phyloP scores from a whole-genome alignment of 2,797 vertebrate genomes.

The Podarcis lilfordi region DNA sequence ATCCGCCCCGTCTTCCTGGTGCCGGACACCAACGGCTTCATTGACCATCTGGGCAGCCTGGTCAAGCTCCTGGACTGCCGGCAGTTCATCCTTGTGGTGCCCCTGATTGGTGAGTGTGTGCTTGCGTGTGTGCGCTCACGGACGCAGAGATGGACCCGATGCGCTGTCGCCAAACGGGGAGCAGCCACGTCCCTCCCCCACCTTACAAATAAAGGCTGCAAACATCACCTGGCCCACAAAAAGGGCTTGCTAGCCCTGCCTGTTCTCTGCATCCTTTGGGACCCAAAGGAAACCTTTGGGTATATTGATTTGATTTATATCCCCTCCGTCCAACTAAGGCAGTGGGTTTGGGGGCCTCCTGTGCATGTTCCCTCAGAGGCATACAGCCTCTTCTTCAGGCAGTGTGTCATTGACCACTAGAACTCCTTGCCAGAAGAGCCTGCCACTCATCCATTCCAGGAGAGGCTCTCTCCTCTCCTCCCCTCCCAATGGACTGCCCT shows the following conservation, averaged over 20 bases:
- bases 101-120: constrained; percentile 91
- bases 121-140: background rate
- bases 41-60: constrained; percentile 92
- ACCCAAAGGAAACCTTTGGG: no score
- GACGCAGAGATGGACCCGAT: background rate
- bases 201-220: background rate
- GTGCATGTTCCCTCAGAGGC: background rate
- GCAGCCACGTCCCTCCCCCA: background rate
- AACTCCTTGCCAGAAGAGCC: background rate
- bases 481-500: background rate
- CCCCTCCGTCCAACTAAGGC: no score
- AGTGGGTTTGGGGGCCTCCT: background rate
- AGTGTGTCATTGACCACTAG: background rate
- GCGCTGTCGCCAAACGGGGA: background rate
- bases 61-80: constrained; percentile 86
- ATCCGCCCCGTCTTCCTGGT: constrained; percentile 94
- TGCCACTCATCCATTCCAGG: background rate
- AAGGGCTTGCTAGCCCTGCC: background rate
- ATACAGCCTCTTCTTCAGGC: background rate
- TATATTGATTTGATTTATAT: no score
- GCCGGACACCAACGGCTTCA: constrained; percentile 97
- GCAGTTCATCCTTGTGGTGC: constrained; percentile 94
- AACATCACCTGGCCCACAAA: background rate
- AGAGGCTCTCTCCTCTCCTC: background rate
- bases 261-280: background rate